These are phyloP conservation scores for Ostrea edulis DNA, from an alignment of 1,140 invertebrate species.

Conservation along the genomic window DNA sequence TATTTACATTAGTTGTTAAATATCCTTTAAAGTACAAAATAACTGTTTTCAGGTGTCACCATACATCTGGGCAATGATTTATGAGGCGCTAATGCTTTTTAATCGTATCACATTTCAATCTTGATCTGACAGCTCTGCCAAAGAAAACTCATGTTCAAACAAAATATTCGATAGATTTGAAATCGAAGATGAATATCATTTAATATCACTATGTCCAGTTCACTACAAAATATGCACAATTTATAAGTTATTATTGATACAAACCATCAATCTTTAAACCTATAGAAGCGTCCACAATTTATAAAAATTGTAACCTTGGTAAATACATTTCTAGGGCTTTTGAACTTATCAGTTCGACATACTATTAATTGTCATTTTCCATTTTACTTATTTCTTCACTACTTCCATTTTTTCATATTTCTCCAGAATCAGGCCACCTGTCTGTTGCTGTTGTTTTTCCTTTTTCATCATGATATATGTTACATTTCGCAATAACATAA, in stretches of 20 bases:
- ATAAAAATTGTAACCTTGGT: background rate
- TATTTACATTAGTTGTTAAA: background rate
- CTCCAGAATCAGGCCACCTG: no score
- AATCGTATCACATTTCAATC: background rate
- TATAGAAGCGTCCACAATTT: background rate
- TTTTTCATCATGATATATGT: no score
- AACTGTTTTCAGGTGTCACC: background rate
- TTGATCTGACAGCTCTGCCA: background rate
- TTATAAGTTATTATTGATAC: no score
- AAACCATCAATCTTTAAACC: no score
- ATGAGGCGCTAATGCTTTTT: background rate
- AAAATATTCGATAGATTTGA: background rate
- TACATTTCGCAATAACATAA: no score
- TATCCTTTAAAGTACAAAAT: constrained; percentile 9
- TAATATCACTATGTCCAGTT: background rate
- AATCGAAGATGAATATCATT: background rate
- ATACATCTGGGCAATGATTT: background rate
- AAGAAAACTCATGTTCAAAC: background rate
- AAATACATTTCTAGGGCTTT: background rate
- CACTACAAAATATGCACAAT: no score
- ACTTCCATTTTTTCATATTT: no score
- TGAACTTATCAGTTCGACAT: no score
- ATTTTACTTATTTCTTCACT: no score
- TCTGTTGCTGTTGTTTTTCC: no score
- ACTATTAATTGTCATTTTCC: no score